Evolutionary conservation across 2,113 vertebrate genomes (phyloP), one percentile per base, ranked within the genome.

Genomic region (Tachycineta bicolor): DNA sequence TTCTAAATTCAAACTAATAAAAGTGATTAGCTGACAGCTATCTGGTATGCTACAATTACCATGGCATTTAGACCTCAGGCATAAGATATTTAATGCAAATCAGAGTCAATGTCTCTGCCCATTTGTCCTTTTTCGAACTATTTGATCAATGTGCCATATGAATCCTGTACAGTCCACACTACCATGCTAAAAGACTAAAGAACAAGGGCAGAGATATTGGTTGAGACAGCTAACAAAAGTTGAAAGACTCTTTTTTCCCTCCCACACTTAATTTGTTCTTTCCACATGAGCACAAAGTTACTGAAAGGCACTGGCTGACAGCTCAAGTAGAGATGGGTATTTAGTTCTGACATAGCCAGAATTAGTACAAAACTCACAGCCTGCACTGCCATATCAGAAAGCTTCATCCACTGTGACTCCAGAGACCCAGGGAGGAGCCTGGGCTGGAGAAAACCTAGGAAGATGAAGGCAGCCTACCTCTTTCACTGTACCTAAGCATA

Each of bases 1-100:
- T 97, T 95, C 96, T 94, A 96, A 97, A 97, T 97, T 94, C 97
- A 95, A 96, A 97, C 96, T 97, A 97, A 98, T 97, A 97, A 95
- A 97, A 97, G 96, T 88, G 95, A 97, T 97, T 97, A 96, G 97
- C 91, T 97, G 96, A 96, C 97, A 96, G 73, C 74, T 96, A 96
- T 96, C 90, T 96, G 92, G 95, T 92, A 90, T 81, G 85, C 87
- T 89, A 87, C 76, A 95, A 93, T 95, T 96, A 95, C 77, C 73
- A 83, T 49, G 90, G 94, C 91, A 94, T 91, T 95, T 95, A 89
- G 90, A 97, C 95, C 95, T 89, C 78, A 50, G 95, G 97, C 53
- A 62, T 68, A 91, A 86, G 88, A 93, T 87, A 93, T 60, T 84
- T 97, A 87, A 90, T 84, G 85, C 69, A 97, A 96, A 96, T 94